Percentiles rank a stretch among this genome's conserved stretches.
These are phyloP conservation scores for Aphaenogaster ashmeadi DNA, from an alignment of 1,140 invertebrate genomes.

Conservation along the genomic window DNA sequence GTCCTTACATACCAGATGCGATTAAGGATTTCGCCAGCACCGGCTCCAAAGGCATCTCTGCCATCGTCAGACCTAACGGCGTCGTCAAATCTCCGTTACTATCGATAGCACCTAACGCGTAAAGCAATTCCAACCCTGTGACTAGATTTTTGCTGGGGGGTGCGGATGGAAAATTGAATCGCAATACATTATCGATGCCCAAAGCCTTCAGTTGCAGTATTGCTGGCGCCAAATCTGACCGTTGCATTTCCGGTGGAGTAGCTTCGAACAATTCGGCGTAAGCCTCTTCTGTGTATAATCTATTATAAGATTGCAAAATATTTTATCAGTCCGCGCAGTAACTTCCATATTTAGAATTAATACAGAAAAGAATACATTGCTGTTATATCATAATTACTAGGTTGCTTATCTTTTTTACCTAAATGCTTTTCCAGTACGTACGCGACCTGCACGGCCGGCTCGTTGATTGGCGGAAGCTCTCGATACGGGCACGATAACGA, in stretches of 20 bases:
- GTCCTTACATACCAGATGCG: slow-evolving; percentile 89
- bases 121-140: slow-evolving; percentile 95
- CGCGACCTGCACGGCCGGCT: slow-evolving; percentile 96
- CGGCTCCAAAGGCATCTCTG: slow-evolving; percentile 96
- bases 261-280: slow-evolving; percentile 91
- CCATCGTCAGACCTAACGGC: slow-evolving; percentile 94
- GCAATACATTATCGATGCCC: slow-evolving; percentile 96
- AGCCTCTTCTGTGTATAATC: slow-evolving; percentile 93
- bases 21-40: slow-evolving; percentile 96
- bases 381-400: not conserved
- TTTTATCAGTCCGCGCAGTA: not conserved
- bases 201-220: slow-evolving; percentile 98
- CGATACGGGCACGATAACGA: slow-evolving; percentile 95
- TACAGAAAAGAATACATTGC: not conserved
- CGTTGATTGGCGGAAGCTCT: slow-evolving; percentile 96
- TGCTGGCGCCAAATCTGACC: slow-evolving; percentile 94
- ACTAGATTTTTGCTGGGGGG: slow-evolving; percentile 97
- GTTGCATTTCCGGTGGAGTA: slow-evolving; percentile 97
- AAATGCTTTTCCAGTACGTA: slow-evolving; percentile 94
- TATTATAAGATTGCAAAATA: slow-evolving; percentile 78
- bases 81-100: slow-evolving; percentile 93
- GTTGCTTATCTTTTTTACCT: slow-evolving; percentile 84
- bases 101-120: slow-evolving; percentile 95
- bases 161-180: slow-evolving; percentile 95
- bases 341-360: not conserved